Evolutionary conservation across 2,113 vertebrate genomes (phyloP), one percentile per base, ranked within the genome.

Genomic region (Pygathrix nemaeus): DNA sequence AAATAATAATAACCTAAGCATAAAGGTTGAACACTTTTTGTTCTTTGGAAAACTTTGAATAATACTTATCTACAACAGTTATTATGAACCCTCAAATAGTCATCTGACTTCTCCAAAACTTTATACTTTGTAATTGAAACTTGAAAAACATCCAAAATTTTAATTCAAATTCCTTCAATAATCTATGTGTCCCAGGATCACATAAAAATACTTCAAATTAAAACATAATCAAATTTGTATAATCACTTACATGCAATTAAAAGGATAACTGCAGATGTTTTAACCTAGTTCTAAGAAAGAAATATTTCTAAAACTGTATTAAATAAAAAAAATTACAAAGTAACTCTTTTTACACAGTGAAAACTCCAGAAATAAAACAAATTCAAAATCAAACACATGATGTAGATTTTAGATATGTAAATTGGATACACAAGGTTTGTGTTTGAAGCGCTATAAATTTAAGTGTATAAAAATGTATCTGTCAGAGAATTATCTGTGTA

Each of bases 391-490:
- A 94, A 94, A 88, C 12, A 85, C 9, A 52, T 17, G 64, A 61
- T 35, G 25, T 11, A 90, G 3, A 66, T 68, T 97, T 93, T 82
- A 90, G 50, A 52, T 40, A 76, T 68, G 72, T 78, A 96, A 96
- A 90, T 81, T 7, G 73, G 57, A 96, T 75, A 75, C 88, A 98
- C 87, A 88, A 95, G 11, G 57, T 97, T 98, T 98, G 93, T 98
- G 90, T 98, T 97, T 98, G 94, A 98, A 96, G 97, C 97, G 88
- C 97, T 98, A 98, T 98, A 98, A 98, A 89, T 78, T 64, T 64
- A 93, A 98, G 98, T 95, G 92, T 95, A 98, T 98, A 98, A 98
- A 99, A 98, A 98, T 96, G 98, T 95, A 98, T 98, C 98, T 98
- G 98, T 98, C 52, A 95, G 75, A 97, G 97, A 97, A 98, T 97